Conservation (phyloP, 2,797 vertebrate species). For the Lacerta agilis region DNA sequence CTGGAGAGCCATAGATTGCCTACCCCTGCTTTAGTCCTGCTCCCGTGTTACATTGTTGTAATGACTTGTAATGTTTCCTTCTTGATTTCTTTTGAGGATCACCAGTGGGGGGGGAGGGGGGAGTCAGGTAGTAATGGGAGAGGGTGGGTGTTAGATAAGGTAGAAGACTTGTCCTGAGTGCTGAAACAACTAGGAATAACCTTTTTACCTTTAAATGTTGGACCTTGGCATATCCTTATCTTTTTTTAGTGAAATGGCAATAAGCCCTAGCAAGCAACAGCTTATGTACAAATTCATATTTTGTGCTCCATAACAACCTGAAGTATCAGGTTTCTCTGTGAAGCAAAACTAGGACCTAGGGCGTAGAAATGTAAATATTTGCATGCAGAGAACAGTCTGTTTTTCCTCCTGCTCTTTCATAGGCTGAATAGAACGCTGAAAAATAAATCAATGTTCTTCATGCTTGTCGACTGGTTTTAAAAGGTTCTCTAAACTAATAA, state of each 20-base stretch:
- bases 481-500: neutral
- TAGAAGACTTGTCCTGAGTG: neutral
- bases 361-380: conserved; percentile 30
- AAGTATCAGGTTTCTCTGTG: neutral
- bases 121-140: neutral
- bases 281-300: neutral
- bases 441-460: neutral
- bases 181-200: neutral
- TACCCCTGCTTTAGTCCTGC: no score
- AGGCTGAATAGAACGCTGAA: neutral
- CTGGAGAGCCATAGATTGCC: no score
- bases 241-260: neutral
- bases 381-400: neutral
- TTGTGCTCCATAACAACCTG: neutral
- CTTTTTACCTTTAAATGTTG: neutral
- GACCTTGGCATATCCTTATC: no score
- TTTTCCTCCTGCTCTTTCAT: neutral
- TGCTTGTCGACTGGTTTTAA: neutral
- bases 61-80: neutral
- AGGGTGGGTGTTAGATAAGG: neutral
- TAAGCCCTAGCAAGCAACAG: neutral
- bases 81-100: neutral
- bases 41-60: no score
- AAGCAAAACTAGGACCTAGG: neutral
- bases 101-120: neutral